Base-by-base conservation (phyloP, 1,140 invertebrate genomes). In the Hypothenemus hampei region DNA sequence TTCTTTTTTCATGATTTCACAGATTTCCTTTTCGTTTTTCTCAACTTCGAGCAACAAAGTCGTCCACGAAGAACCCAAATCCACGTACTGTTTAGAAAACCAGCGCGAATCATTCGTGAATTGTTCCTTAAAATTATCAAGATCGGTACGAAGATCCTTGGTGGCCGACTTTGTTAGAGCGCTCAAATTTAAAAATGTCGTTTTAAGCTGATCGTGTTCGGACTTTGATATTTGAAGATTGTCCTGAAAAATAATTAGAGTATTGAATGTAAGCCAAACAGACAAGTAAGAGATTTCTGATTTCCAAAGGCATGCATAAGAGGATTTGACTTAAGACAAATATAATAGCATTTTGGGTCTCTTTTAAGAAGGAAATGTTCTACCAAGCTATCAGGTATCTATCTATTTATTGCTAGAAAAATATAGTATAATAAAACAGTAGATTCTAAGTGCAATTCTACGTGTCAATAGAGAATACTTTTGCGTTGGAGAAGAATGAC, bases 1-100 rank as follows among this genome's bases (percentile, higher is more conserved):
- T 58, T 84, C 80, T 7, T 83, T 72, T 8, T 77, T 78, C 6
- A 84, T 56, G 51, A 78, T 74, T 43, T 82, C 78, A 4, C 80
- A 73, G 33, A 78, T 73, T 60, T 83, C 78, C 6, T 78, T 71
- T 37, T 84, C 73, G 39, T 75, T 73, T 4, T 74, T 62, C 35
- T 79, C 75, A 11, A 69, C 73, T 57, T 80, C 77, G 19, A 67
- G 61, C 18, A 76, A 77, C 29, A 76, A 74, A 41, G 78, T 69
- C 16, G 76, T 72, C 62, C 80, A 76, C 3, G 75, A 74, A 47
- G 78, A 72, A 54, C 71, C 70, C 19, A 86, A 64, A 23, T 77
- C 72, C 20, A 78, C 69, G 58, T 78, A 75, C 50, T 82, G 74
- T 15, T 75, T 70, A 3, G 69, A 68, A 2, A 84, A 62, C 26